Evolutionary conservation across 2,888 invertebrate genomes (phyloP).

Genomic region (Serripes groenlandicus): DNA sequence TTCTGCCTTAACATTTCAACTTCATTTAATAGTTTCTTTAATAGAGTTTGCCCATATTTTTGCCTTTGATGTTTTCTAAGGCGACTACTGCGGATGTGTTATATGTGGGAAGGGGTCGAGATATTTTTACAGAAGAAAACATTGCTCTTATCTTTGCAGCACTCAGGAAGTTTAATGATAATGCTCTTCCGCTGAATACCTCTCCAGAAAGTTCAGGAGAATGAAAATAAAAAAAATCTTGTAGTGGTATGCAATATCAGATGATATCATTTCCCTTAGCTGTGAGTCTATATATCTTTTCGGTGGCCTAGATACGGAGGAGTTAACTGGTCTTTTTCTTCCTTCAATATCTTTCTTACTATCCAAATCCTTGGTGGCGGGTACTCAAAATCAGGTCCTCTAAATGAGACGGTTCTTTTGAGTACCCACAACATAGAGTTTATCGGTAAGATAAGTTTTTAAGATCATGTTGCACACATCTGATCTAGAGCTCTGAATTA

Average conservation of each 20-base stretch:
- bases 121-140: background rate
- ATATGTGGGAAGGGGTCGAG: no score
- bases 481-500: no score
- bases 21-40: background rate
- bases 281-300: no score
- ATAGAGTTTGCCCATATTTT: background rate
- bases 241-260: no score
- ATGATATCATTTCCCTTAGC: no score
- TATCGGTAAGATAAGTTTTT: background rate
- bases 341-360: no score
- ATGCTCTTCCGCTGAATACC: background rate
- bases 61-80: background rate
- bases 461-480: background rate
- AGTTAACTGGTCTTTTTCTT: no score
- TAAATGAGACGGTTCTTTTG: background rate
- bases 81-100: background rate
- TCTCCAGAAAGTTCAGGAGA: background rate
- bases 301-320: no score
- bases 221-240: no score
- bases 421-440: background rate
- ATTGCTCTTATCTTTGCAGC: background rate
- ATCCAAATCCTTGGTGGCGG: no score
- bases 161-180: background rate
- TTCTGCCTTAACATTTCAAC: background rate
- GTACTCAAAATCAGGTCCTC: no score